Evolutionary conservation across 2,888 invertebrate species (phyloP).

Genomic region (Yponomeuta evonymella): DNA sequence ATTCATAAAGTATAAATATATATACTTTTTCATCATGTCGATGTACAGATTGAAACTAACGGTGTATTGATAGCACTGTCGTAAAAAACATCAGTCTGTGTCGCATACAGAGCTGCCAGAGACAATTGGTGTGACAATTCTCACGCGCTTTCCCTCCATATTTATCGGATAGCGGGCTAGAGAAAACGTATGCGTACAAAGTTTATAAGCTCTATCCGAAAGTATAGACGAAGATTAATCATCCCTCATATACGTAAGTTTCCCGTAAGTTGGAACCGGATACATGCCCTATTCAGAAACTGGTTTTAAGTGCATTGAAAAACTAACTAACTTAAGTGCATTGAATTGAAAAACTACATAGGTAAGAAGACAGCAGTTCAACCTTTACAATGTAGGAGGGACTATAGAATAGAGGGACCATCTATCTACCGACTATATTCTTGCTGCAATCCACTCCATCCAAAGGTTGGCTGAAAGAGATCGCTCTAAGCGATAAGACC

Average conservation of each 20-base stretch:
- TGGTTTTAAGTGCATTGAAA: neutral
- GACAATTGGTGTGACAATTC: constrained; percentile 1
- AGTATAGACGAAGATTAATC: neutral
- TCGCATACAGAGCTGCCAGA: neutral
- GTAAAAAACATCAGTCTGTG: neutral
- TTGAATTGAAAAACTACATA: neutral
- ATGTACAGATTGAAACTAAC: neutral
- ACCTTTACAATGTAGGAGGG: no score
- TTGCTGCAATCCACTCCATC: no score
- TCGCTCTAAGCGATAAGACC: no score
- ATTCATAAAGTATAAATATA: no score
- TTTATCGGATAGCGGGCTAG: neutral
- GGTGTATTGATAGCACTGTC: neutral
- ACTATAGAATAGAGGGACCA: no score
- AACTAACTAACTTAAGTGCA: neutral
- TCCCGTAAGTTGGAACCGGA: no score
- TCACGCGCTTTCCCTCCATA: neutral
- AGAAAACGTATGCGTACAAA: neutral
- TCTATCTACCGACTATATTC: no score
- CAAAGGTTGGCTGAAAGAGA: no score
- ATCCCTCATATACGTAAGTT: no score
- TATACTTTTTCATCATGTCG: neutral
- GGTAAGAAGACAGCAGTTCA: no score
- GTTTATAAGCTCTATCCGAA: neutral
- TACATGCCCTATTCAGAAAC: neutral